phyloP scores from a whole-genome alignment of 2,113 vertebrate genomes.

The Toxotes chatareus region DNA sequence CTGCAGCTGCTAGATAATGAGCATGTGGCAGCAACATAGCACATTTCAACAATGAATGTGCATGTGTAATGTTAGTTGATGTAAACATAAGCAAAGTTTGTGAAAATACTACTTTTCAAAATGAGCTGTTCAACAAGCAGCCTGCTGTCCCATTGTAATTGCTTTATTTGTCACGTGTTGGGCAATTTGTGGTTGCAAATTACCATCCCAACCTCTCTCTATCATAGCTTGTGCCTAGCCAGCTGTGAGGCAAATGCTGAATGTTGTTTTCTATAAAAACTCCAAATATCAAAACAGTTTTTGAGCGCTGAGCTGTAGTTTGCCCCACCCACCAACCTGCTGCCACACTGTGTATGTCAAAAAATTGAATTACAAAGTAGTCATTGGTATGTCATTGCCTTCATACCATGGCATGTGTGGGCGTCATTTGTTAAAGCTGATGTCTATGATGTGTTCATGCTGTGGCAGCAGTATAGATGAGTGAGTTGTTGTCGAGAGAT shows the following conservation, averaged over 20 bases:
- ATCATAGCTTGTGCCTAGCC: conserved; percentile 13
- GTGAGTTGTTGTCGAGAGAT: not conserved
- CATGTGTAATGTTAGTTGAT: not conserved
- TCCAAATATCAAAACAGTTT: conserved; percentile 15
- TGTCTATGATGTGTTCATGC: not conserved
- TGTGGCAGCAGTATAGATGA: not conserved
- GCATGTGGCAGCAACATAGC: not conserved
- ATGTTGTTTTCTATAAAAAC: conserved; percentile 9
- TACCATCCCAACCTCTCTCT: conserved; percentile 3
- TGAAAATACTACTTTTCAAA: not conserved
- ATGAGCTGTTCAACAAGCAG: not conserved
- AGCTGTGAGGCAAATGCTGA: conserved; percentile 34
- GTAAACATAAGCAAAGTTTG: conserved; percentile 6
- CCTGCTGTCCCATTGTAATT: conserved; percentile 8
- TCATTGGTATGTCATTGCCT: not conserved
- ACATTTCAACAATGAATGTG: not conserved
- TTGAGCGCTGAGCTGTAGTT: not conserved
- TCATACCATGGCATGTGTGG: not conserved
- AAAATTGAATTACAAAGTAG: not conserved
- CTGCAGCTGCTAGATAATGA: conserved; percentile 2
- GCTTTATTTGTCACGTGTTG: conserved; percentile 21
- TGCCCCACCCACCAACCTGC: not conserved
- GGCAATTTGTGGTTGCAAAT: conserved; percentile 7
- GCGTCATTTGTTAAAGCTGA: not conserved
- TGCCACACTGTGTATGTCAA: not conserved